Base-by-base conservation (phyloP, 2,797 vertebrate species). In the Dendrocincla tyrannina region DNA sequence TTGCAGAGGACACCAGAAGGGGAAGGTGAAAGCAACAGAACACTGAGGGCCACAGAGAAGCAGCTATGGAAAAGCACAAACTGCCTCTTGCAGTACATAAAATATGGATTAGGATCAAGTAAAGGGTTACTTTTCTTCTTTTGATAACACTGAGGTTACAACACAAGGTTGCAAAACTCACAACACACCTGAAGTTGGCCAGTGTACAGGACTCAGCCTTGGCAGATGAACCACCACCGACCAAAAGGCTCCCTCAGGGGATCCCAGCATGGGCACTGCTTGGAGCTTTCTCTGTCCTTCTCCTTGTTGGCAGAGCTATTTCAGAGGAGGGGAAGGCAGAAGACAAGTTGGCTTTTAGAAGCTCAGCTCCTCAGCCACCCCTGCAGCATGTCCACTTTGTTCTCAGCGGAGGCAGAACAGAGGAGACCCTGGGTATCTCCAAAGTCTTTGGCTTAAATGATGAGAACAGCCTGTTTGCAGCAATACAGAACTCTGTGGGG, bases 371-470 rank as follows among this genome's bases (percentile, higher is more conserved):
- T 74, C 66, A 64, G 42, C 24, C 73, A 81, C 8, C 55, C 37
- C 46, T 18, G 7, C 7, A 27, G 69, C 0, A 0, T 2, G 17
- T 33, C 59, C 62, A 3, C 0, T 2, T 2, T 83, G 67, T 5
- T 53, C 27, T 66, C 25, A 35, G 70, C 0, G 19, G 58, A 78
- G 62, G 66, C 47, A 78, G 75, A 5, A 27, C 42, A 73, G 59
- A 79, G 35, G 28, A 63, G n/a, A 79, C 42, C 50, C 62, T 2
- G 13, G 39, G 69, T 30, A 17, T 50, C 8, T 27, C 86, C 78
- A 49, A 55, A 86, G 72, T 52, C 52, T 12, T 46, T 32, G 58
- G 30, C 37, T 73, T 76, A 52, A 78, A 42, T 9, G 35, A 78
- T 23, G 73, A 1, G 18, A 92, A 39, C 68, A 70, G 86, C 28